phyloP scores from a whole-genome alignment of 2,888 invertebrate genomes.

The Bugula neritina region DNA sequence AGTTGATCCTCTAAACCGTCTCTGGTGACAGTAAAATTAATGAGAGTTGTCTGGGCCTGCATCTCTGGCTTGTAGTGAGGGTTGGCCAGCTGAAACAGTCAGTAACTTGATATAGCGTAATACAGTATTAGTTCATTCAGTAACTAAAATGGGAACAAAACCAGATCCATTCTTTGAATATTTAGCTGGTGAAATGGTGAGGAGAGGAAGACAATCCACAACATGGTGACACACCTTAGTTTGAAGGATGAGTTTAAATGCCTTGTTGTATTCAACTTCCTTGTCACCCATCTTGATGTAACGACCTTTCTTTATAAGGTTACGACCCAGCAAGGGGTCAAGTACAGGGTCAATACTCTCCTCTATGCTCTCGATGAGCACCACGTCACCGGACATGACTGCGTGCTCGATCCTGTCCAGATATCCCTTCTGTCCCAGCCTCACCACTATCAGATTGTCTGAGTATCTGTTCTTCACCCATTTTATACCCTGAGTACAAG shows the following conservation, averaged over 20 bases:
- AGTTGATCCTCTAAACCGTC: conserved; percentile 93
- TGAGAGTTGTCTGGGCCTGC: conserved; percentile 94
- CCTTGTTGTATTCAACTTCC: conserved; percentile 84
- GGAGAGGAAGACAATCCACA: no score
- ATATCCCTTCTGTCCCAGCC: conserved; percentile 85
- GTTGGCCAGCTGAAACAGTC: conserved; percentile 68
- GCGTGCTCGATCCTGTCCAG: conserved; percentile 74
- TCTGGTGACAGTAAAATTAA: conserved; percentile 92
- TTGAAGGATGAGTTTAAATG: conserved; percentile 80
- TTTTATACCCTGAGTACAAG: conserved; percentile 81
- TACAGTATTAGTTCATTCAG: no score
- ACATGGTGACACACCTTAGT: conserved; percentile 69
- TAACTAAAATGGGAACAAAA: no score
- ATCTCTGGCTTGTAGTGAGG: conserved; percentile 97
- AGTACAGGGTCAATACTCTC: conserved; percentile 88
- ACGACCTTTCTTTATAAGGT: conserved; percentile 90
- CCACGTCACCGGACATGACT: conserved; percentile 73
- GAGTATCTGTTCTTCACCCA: conserved; percentile 94
- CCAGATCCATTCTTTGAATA: no score
- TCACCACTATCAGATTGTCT: conserved; percentile 70
- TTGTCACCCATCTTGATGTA: conserved; percentile 95
- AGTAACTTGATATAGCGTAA: no score
- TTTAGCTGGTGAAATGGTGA: no score
- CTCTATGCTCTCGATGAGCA: conserved; percentile 85
- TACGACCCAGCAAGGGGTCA: conserved; percentile 82